Evolutionary conservation across 2,797 vertebrate genomes (phyloP), one percentile per base, ranked within the genome.

Genomic region (Ceyx erithaca): DNA sequence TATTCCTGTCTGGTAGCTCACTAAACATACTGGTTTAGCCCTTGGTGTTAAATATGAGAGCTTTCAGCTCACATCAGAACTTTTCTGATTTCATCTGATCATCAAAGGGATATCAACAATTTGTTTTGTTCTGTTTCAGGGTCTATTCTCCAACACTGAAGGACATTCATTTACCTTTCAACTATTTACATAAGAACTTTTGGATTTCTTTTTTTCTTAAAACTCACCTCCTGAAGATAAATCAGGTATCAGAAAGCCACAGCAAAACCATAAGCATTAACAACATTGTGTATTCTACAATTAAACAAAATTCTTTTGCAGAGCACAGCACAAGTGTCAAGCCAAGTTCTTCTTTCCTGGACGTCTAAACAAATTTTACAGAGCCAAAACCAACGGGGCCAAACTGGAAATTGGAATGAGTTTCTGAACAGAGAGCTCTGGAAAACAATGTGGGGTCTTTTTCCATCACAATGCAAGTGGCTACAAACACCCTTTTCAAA

Each of bases 301-400:
- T 81, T 91, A 94, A 96, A 92, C 85, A 88, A 91, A 91, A 90
- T 81, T 86, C 77, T 92, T 92, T 62, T 59, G 89, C 63, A 46
- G 73, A 88, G 70, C n/a, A 46, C 45, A 89, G 64, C 15, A 49
- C 35, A 87, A 94, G 45, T 26, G 17, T 78, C 87, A 90, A 83
- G 67, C 80, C 89, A 93, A 85, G 88, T 81, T 89, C 58, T 68
- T 80, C 61, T 62, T 80, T 83, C 59, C 80, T 46, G 82, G 33
- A 88, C 9, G 6, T 40, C 89, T 83, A 95, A 93, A 92, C 81
- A 95, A 93, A 84, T 64, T 26, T 46, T 61, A 67, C 68, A 75
- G 33, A 77, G 46, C 31, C 67, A 91, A 93, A 93, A 67, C 26
- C 63, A 90, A 40, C 22, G 25, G 59, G 64, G 41, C 71, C 80